Evolutionary conservation across 2,113 vertebrate species (phyloP).

Genomic region (Scytalopus superciliaris): DNA sequence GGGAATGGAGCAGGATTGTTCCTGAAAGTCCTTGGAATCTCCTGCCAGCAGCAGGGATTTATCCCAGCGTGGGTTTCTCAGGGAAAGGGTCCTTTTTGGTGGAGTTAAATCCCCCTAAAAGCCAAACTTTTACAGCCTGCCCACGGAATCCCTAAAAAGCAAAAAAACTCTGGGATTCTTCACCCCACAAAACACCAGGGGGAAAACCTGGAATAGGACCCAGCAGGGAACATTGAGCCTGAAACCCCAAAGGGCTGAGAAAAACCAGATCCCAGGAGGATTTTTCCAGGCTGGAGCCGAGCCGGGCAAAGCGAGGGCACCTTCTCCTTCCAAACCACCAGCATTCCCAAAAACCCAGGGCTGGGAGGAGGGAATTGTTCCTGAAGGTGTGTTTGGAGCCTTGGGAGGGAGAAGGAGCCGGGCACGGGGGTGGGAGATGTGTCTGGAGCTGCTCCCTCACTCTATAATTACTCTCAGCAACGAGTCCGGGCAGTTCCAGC

Average conservation of each 20-base stretch:
- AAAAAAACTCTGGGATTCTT: not conserved
- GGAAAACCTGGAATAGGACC: not conserved
- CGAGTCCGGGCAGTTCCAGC: slow-evolving; percentile 74
- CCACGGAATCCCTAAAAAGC: not conserved
- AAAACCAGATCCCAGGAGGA: not conserved
- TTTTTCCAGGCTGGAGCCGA: not conserved
- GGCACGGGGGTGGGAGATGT: slow-evolving; percentile 36
- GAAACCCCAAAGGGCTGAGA: too few relatives aligned
- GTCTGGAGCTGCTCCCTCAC: slow-evolving; percentile 7
- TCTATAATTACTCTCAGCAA: slow-evolving; percentile 56
- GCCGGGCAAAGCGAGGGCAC: too few relatives aligned
- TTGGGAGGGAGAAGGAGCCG: not conserved
- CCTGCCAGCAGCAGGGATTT: not conserved
- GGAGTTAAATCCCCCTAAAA: not conserved
- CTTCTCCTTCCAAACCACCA: too few relatives aligned
- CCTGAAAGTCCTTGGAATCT: not conserved
- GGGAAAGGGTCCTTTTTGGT: not conserved
- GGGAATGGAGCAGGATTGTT: not conserved
- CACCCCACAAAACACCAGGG: too few relatives aligned
- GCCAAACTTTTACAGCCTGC: too few relatives aligned
- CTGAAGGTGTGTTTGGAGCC: not conserved
- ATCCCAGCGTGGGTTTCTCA: not conserved
- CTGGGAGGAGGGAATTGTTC: not conserved
- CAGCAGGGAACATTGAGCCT: not conserved
- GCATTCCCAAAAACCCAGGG: too few relatives aligned